A percentile compares a stretch with the other conserved stretches of the same genome.
These are phyloP conservation scores for Falco biarmicus DNA, from an alignment of 2,797 vertebrate species.

Conservation along the genomic window DNA sequence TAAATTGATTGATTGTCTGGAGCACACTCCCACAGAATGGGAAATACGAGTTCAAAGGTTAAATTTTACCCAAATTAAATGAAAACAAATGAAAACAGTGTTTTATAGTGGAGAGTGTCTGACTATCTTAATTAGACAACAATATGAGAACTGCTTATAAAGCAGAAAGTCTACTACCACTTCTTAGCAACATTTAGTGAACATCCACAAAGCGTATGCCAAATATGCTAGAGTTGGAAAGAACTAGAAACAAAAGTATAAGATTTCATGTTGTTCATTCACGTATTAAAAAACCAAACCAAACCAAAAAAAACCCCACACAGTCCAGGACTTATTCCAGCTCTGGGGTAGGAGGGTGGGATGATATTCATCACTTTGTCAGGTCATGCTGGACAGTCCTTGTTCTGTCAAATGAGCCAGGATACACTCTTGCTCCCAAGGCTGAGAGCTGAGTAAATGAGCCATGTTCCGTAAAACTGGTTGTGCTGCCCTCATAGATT, in stretches of 20 bases:
- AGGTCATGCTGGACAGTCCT: not conserved
- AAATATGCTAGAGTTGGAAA: not conserved
- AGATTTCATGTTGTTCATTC: not conserved
- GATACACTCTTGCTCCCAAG: not conserved
- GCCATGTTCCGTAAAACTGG: not conserved
- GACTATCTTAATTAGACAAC: not conserved
- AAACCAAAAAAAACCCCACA: too few relatives aligned
- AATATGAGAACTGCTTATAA: not conserved
- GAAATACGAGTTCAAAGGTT: not conserved
- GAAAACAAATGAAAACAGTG: not conserved
- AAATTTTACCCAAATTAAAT: not conserved
- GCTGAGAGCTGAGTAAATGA: not conserved
- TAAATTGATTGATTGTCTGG: not conserved
- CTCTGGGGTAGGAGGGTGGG: not conserved
- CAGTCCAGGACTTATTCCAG: not conserved
- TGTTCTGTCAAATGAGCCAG: constrained; percentile 19
- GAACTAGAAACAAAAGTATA: not conserved
- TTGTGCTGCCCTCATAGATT: not conserved
- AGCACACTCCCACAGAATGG: not conserved
- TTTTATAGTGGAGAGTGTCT: not conserved
- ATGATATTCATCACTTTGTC: constrained; percentile 20
- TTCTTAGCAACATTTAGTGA: not conserved
- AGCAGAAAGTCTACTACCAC: not conserved
- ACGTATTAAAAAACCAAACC: not conserved
- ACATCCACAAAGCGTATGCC: not conserved